Evolutionary conservation across 2,797 vertebrate species (phyloP), one percentile per base, ranked within the genome.

Genomic region (Ctenopoma kingsleyae): DNA sequence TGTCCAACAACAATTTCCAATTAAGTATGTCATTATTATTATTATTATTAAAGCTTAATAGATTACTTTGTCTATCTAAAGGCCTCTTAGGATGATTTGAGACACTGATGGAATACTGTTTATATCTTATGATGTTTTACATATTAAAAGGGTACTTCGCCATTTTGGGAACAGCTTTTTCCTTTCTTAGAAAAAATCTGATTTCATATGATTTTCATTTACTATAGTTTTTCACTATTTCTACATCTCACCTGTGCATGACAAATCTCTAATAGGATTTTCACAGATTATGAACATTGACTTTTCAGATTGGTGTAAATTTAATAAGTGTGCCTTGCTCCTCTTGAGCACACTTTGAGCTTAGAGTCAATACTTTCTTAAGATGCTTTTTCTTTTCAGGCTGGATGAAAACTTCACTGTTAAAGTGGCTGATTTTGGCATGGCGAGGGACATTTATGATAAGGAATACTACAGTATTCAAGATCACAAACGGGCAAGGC

Each of bases 361-460:
- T 16, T 15, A 32, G 53, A 55, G 9, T 47, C 16, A 0, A 58
- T 38, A 6, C 7, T 57, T 50, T 55, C 8, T 55, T 5, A 44
- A 17, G 8, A 22, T 30, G 12, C 27, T 6, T 50, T 38, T 4
- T 82, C 10, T 70, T 56, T 69, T 0, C 73, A 99, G 98, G 98
- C 87, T 99, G 74, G 98, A 99, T 0, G 96, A 98, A 93, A 94
- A 89, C 0, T 97, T 96, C 87, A 96, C 95, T 0, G 98, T 98
- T 27, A 99, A 99, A 83, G 98, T 99, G 82, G 98, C 98, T 0
- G 98, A 99, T 81, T 99, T 99, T 0, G 98, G 98, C 30, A 94
- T 99, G 94, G 97, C 98, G 0, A 94, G 98, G 8, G 97, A 97
- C 0, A 84, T 98, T 53, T 95, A 97, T 0, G 97, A 96, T 85